These are phyloP conservation scores for Todiramphus chloris DNA, from an alignment of 2,113 vertebrate genomes.

Conservation along the genomic window DNA sequence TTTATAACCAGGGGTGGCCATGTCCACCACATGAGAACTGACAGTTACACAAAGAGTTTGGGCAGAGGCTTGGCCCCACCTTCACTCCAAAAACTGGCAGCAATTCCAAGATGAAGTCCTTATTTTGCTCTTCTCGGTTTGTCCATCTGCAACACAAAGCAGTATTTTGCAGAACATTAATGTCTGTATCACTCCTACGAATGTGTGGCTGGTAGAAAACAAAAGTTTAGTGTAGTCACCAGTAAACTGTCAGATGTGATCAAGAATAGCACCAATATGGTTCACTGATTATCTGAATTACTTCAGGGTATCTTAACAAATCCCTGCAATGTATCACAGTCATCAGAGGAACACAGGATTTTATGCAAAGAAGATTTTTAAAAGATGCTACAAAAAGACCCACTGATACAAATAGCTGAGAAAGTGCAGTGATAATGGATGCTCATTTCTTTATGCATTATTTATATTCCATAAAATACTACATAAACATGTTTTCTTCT, in stretches of 20 bases:
- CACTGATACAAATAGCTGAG: not conserved
- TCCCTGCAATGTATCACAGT: not conserved
- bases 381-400: not conserved
- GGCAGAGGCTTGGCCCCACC: not conserved
- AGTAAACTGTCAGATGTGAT: not conserved
- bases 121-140: not conserved
- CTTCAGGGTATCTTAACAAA: constrained; percentile 4
- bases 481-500: constrained; percentile 3
- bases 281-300: constrained; percentile 26
- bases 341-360: not conserved
- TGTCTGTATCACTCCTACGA: not conserved
- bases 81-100: not conserved
- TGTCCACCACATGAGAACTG: not conserved
- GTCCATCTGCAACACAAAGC: not conserved
- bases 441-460: constrained; percentile 31
- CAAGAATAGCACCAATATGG: not conserved
- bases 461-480: constrained; percentile 19
- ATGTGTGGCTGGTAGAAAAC: not conserved
- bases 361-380: not conserved
- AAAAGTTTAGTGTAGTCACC: not conserved
- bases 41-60: not conserved
- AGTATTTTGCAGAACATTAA: not conserved
- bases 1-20: not conserved
- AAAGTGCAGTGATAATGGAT: not conserved
- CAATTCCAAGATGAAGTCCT: not conserved